Percentiles rank a stretch among this genome's conserved stretches.
phyloP scores from a whole-genome alignment of 2,113 vertebrate genomes.

The Ranitomeya imitator region DNA sequence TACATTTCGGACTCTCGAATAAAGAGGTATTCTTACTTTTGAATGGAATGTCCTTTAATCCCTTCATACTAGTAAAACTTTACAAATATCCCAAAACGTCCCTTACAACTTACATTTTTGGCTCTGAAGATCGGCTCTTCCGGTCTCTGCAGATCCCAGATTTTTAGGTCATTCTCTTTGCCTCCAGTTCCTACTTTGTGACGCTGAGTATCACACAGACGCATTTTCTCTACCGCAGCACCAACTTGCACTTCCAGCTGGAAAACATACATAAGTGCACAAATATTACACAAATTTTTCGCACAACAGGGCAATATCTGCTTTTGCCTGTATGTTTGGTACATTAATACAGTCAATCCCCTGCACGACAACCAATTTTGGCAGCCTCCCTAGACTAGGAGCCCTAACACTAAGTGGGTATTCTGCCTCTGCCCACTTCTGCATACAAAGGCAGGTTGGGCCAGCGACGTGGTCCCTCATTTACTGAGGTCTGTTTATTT shows the following conservation, averaged over 20 bases:
- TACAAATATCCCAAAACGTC: background rate
- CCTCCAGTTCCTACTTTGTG: slow-evolving; percentile 81
- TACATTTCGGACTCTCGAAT: too few relatives aligned
- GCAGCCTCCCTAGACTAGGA: too few relatives aligned
- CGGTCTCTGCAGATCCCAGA: slow-evolving; percentile 85
- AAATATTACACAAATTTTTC: background rate
- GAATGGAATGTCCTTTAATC: background rate
- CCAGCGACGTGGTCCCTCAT: too few relatives aligned
- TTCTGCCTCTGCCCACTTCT: too few relatives aligned
- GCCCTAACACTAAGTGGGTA: too few relatives aligned
- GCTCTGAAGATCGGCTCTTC: slow-evolving; percentile 77
- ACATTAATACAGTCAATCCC: too few relatives aligned
- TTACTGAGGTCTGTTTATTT: too few relatives aligned
- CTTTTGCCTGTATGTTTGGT: too few relatives aligned
- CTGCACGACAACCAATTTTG: too few relatives aligned
- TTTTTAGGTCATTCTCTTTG: slow-evolving; percentile 83
- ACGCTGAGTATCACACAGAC: slow-evolving; percentile 67
- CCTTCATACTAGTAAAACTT: background rate
- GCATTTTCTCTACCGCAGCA: slow-evolving; percentile 77
- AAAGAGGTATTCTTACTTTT: too few relatives aligned
- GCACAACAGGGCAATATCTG: background rate
- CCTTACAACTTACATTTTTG: slow-evolving; percentile 77
- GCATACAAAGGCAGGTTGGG: too few relatives aligned
- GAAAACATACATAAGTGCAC: background rate
- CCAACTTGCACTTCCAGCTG: slow-evolving; percentile 70